Percentiles rank a stretch among this genome's conserved stretches.
Conservation (phyloP, 37 sponge, comb jelly and placozoan species). For the Eunapius fragilis region DNA sequence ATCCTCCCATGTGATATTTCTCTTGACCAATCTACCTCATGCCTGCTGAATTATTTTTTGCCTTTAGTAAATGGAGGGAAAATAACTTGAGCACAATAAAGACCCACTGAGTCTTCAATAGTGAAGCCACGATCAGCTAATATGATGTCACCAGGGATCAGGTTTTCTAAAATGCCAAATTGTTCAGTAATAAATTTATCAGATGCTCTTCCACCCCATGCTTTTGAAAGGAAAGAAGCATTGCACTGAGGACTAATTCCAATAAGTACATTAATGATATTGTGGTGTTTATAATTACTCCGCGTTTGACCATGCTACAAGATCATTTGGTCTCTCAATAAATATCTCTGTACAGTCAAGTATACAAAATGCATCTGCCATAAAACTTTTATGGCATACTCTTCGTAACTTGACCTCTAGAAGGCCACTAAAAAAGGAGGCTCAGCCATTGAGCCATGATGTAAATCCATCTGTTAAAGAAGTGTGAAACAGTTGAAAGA, state of each 20-base stretch:
- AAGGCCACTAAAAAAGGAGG: too few species aligned
- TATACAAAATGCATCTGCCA: too few species aligned
- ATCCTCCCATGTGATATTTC: slow-evolving; percentile 34
- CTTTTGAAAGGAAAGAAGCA: slow-evolving; percentile 43
- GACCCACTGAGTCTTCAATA: slow-evolving; percentile 27
- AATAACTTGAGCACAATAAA: slow-evolving; percentile 25
- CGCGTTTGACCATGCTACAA: too few species aligned
- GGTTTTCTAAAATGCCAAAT: slow-evolving; percentile 34
- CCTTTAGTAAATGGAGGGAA: slow-evolving; percentile 33
- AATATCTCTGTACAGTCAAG: too few species aligned
- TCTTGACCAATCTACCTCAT: background rate
- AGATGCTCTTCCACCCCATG: slow-evolving; percentile 54
- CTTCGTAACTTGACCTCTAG: too few species aligned
- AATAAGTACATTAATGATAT: too few species aligned
- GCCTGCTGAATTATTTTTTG: slow-evolving; percentile 22
- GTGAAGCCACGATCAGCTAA: slow-evolving; percentile 53
- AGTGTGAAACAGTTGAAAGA: too few species aligned
- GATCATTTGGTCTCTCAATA: too few species aligned
- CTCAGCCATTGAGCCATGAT: too few species aligned
- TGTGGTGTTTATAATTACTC: too few species aligned
- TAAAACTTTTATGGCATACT: too few species aligned
- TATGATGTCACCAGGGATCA: slow-evolving; percentile 47
- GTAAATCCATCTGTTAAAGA: too few species aligned
- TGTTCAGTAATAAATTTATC: slow-evolving; percentile 44
- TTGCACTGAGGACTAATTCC: slow-evolving; percentile 44